These are phyloP conservation scores for Melieria omissa DNA, from an alignment of 2,888 invertebrate species.

Conservation along the genomic window DNA sequence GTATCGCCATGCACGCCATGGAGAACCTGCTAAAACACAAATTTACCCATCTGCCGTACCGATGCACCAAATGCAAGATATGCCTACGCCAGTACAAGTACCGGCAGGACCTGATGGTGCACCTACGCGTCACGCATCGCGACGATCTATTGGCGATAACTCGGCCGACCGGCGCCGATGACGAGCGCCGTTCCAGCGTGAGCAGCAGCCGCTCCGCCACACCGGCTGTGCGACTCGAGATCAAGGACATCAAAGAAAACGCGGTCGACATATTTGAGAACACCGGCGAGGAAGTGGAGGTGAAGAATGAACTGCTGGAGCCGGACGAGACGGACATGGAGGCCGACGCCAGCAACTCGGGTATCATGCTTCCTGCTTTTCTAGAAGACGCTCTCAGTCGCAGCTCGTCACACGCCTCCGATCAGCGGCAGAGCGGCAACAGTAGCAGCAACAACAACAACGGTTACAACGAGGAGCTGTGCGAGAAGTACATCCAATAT, in stretches of 20 bases:
- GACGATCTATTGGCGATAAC: slow-evolving; percentile 52
- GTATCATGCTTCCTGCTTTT: slow-evolving; percentile 37
- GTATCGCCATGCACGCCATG: slow-evolving; percentile 61
- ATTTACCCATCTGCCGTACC: slow-evolving; percentile 59
- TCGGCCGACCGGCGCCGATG: background rate
- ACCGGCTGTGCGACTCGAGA: slow-evolving; percentile 35
- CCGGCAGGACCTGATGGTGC: slow-evolving; percentile 61
- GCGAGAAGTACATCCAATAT: slow-evolving; percentile 59
- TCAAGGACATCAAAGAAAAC: slow-evolving; percentile 45
- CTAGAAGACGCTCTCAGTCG: slow-evolving; percentile 47
- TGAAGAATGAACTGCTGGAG: slow-evolving; percentile 52
- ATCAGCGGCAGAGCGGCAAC: slow-evolving; percentile 18
- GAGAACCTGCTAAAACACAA: slow-evolving; percentile 61
- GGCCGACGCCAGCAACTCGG: slow-evolving; percentile 22
- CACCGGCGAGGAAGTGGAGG: slow-evolving; percentile 47
- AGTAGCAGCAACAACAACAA: background rate
- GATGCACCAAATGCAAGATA: slow-evolving; percentile 59
- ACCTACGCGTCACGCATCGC: slow-evolving; percentile 57
- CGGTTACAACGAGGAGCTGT: slow-evolving; percentile 40
- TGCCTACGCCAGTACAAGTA: slow-evolving; percentile 61
- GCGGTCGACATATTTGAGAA: slow-evolving; percentile 45
- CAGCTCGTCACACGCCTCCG: slow-evolving; percentile 45
- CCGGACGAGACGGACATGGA: slow-evolving; percentile 43
- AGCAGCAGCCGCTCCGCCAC: background rate
- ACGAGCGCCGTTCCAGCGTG: background rate